Percentiles rank a stretch among this genome's conserved stretches.
These are phyloP conservation scores for Drosophila persimilis DNA, from an alignment of 1,140 invertebrate species.

Conservation along the genomic window DNA sequence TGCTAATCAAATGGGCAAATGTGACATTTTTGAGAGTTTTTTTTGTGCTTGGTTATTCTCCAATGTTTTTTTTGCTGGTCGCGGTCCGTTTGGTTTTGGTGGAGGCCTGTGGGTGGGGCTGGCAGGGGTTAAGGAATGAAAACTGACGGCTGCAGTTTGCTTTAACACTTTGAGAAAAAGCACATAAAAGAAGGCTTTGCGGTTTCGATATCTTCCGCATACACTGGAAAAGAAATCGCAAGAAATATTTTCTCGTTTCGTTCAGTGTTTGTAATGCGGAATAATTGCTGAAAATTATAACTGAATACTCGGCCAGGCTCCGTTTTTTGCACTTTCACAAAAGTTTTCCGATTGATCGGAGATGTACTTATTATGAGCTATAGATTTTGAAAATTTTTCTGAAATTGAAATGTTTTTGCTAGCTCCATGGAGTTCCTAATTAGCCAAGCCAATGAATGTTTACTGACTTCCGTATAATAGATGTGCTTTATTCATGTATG, in stretches of 20 bases:
- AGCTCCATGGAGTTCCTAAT: not conserved
- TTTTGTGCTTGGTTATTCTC: conserved; percentile 23
- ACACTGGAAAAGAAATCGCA: conserved; percentile 14
- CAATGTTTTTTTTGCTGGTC: conserved; percentile 23
- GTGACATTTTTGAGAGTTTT: conserved; percentile 37
- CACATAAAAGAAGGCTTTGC: conserved; percentile 27
- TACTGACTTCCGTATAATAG: no score
- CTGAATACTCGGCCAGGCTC: no score
- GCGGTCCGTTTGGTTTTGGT: conserved; percentile 36
- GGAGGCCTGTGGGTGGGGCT: not conserved
- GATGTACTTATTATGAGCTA: no score
- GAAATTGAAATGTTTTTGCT: no score
- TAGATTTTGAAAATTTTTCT: no score
- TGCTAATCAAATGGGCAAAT: conserved; percentile 50
- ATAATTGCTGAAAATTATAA: no score
- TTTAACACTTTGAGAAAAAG: conserved; percentile 51
- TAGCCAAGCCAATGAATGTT: no score
- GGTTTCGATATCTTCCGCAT: conserved; percentile 20
- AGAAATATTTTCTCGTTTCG: no score
- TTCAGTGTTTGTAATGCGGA: no score
- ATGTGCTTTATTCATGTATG: no score
- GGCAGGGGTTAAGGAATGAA: conserved; percentile 32
- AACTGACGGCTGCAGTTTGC: conserved; percentile 32
- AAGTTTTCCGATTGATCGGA: no score
- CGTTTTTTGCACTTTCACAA: no score